Evolutionary conservation across 2,797 vertebrate species (phyloP).

Genomic region (Sebastes itinus): DNA sequence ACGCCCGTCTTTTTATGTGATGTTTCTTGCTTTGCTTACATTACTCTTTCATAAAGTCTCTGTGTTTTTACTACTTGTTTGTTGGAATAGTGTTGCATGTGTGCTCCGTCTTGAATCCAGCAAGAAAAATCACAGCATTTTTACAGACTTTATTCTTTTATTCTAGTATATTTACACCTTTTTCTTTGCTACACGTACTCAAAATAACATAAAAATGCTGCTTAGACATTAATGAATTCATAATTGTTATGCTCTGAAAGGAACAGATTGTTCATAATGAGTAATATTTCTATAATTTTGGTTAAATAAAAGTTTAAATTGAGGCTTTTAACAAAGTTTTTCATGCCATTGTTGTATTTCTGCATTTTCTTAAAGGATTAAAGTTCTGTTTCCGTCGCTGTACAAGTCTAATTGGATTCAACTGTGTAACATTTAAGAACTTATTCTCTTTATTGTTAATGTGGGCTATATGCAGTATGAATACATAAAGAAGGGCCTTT

Average conservation of each 20-base stretch:
- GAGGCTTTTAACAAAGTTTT: background rate
- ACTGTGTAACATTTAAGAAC: conserved; percentile 8
- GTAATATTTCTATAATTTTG: background rate
- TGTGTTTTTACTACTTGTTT: conserved; percentile 30
- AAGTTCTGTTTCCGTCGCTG: background rate
- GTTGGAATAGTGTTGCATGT: background rate
- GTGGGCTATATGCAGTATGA: background rate
- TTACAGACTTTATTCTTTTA: background rate
- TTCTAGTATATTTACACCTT: background rate
- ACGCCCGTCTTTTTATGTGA: conserved; percentile 55
- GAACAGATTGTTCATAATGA: background rate
- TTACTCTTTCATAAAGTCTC: conserved; percentile 54
- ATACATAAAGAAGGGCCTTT: background rate
- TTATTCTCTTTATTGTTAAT: conserved; percentile 21
- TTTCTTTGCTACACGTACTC: background rate
- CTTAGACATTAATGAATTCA: background rate
- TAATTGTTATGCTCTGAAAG: background rate
- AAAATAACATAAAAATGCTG: background rate
- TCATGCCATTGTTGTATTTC: background rate
- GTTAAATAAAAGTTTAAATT: conserved; percentile 7
- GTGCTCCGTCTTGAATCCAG: background rate
- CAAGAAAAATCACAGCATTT: background rate
- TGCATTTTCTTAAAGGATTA: background rate
- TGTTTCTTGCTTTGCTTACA: conserved; percentile 54
- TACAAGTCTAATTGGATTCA: conserved; percentile 16